phyloP scores from a whole-genome alignment of 2,888 invertebrate genomes.

The Stenchaetothrips biformis region DNA sequence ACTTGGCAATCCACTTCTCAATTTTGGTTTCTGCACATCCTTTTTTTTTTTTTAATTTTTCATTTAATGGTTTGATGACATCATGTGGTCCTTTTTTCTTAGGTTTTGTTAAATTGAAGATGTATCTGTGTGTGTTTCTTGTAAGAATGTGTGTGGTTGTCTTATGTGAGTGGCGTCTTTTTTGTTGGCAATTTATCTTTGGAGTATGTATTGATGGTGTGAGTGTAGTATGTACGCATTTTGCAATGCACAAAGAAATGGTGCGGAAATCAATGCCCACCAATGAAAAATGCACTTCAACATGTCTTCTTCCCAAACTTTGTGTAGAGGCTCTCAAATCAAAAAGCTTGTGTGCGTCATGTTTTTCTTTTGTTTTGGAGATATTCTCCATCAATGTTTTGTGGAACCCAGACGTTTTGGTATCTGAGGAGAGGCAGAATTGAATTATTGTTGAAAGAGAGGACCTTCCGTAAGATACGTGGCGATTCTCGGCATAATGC shows the following conservation, averaged over 20 bases:
- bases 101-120: neutral
- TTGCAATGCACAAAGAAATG: slow-evolving; percentile 20
- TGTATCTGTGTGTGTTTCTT: slow-evolving; percentile 23
- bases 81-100: slow-evolving; percentile 23
- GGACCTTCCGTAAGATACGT: neutral
- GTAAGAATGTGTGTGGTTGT: slow-evolving; percentile 7
- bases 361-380: slow-evolving; percentile 9
- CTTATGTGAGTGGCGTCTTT: neutral
- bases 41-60: slow-evolving; percentile 14
- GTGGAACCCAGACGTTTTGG: slow-evolving; percentile 14
- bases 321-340: slow-evolving; percentile 20
- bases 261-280: neutral
- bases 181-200: neutral
- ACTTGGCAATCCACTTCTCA: slow-evolving; percentile 15
- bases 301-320: slow-evolving; percentile 22
- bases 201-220: slow-evolving; percentile 5
- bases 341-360: slow-evolving; percentile 17
- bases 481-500: slow-evolving; percentile 9
- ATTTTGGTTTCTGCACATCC: slow-evolving; percentile 14
- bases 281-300: slow-evolving; percentile 22
- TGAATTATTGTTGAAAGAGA: neutral
- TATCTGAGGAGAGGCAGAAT: slow-evolving; percentile 6
- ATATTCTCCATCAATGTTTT: slow-evolving; percentile 8
- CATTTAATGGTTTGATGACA: neutral
- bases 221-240: slow-evolving; percentile 10